A percentile compares a stretch with the other conserved stretches of the same genome.
Conservation (phyloP, 2,113 vertebrate species). For the Formicarius rufipectus region DNA sequence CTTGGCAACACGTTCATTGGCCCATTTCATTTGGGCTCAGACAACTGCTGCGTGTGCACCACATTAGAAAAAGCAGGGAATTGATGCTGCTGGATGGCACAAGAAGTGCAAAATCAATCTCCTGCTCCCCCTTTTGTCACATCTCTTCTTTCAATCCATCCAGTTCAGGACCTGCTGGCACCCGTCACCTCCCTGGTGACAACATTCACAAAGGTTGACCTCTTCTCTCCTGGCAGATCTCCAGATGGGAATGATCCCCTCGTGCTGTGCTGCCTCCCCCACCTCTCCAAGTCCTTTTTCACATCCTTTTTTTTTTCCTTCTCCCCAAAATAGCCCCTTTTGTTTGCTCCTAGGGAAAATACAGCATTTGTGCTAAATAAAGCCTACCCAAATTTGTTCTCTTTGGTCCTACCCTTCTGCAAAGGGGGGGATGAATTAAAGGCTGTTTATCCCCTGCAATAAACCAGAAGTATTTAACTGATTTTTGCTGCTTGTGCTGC, state of each 20-base stretch:
- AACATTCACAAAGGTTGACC: neutral
- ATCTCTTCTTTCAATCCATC: neutral
- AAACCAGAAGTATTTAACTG: constrained; percentile 46
- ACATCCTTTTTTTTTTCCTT: neutral
- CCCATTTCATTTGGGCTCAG: neutral
- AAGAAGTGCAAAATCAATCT: neutral
- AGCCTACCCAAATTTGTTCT: neutral
- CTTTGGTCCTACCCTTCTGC: constrained; percentile 1
- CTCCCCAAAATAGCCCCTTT: neutral
- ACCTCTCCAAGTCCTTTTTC: neutral
- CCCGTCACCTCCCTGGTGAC: neutral
- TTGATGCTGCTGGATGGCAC: neutral
- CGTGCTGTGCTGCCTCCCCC: neutral
- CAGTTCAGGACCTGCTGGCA: neutral
- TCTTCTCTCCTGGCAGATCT: neutral
- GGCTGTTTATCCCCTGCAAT: constrained; percentile 44
- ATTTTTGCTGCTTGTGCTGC: constrained; percentile 40
- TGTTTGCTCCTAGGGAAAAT: neutral
- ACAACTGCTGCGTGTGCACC: neutral
- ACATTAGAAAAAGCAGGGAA: neutral
- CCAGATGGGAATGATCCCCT: neutral
- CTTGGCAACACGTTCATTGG: neutral
- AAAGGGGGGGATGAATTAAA: neutral
- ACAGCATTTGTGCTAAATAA: constrained; percentile 25
- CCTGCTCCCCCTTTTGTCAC: neutral